These are phyloP conservation scores for Cyanoramphus novaezelandiae DNA, from an alignment of 2,113 vertebrate species.

Conservation along the genomic window DNA sequence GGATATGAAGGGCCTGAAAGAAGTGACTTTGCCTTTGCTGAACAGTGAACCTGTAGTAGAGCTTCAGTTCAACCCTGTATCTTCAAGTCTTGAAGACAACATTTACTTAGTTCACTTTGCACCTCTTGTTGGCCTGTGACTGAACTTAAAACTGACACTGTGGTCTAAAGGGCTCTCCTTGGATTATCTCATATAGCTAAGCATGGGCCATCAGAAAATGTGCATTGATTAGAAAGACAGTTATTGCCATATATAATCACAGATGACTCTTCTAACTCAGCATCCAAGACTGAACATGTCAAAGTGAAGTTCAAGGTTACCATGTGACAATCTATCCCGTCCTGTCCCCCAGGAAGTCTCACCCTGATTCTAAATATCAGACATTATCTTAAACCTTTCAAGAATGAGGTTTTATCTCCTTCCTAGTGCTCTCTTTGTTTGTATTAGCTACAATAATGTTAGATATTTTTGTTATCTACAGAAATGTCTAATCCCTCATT, in stretches of 20 bases:
- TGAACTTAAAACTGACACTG: neutral
- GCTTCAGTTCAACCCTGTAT: neutral
- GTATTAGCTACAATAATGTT: neutral
- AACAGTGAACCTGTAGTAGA: neutral
- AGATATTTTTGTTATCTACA: conserved; percentile 24
- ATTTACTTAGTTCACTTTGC: neutral
- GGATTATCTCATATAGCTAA: neutral
- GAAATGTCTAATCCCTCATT: neutral
- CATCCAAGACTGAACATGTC: neutral
- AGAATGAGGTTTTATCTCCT: neutral
- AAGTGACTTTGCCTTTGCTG: neutral
- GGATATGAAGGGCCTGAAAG: neutral
- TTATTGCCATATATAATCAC: neutral
- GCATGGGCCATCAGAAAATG: neutral
- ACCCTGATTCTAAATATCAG: neutral
- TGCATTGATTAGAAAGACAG: neutral
- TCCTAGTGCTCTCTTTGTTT: neutral
- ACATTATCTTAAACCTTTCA: neutral
- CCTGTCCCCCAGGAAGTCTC: neutral
- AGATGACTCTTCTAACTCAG: neutral
- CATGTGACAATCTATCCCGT: neutral
- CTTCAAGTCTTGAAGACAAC: neutral
- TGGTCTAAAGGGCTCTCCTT: neutral
- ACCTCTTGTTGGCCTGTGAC: neutral
- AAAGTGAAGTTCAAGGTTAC: neutral